phyloP scores from a whole-genome alignment of 2,113 vertebrate species.

The Lampris megalopsis region DNA sequence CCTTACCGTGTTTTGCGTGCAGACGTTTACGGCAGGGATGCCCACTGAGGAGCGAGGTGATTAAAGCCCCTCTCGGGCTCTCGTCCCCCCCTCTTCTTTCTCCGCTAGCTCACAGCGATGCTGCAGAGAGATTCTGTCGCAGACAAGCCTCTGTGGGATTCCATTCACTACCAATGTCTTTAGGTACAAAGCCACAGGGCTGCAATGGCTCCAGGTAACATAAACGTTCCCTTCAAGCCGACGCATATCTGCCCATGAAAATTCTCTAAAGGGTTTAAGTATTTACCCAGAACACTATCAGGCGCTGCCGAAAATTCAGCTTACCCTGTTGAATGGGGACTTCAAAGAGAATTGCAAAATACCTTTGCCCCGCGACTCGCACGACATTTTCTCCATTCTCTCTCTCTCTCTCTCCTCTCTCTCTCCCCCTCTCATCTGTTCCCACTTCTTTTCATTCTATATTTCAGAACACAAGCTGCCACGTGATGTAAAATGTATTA shows the following conservation, averaged over 20 bases:
- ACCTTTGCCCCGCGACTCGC: constrained; percentile 78
- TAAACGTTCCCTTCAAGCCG: constrained; percentile 92
- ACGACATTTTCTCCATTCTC: constrained; percentile 68
- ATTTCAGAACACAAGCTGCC: constrained; percentile 75
- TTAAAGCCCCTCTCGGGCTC: constrained; percentile 41
- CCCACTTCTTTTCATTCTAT: constrained; percentile 72
- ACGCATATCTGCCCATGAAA: constrained; percentile 94
- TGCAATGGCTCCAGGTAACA: constrained; percentile 95
- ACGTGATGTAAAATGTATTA: constrained; percentile 82
- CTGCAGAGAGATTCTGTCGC: constrained; percentile 89
- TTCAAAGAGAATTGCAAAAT: constrained; percentile 98
- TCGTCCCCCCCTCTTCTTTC: constrained; percentile 38
- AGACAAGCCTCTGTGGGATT: constrained; percentile 95
- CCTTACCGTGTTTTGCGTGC: constrained; percentile 17
- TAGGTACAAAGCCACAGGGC: constrained; percentile 93
- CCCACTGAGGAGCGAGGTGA: constrained; percentile 57
- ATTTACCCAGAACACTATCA: constrained; percentile 98
- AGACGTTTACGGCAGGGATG: constrained; percentile 17
- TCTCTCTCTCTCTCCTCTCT: constrained; percentile 23
- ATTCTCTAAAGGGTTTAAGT: constrained; percentile 99
- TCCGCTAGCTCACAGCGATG: constrained; percentile 83
- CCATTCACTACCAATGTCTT: constrained; percentile 94
- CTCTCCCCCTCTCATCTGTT: constrained; percentile 30
- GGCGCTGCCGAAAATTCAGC: constrained; percentile 93
- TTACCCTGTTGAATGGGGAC: constrained; percentile 97